phyloP scores from a whole-genome alignment of 2,797 vertebrate species.

The Anabacerthia variegaticeps region DNA sequence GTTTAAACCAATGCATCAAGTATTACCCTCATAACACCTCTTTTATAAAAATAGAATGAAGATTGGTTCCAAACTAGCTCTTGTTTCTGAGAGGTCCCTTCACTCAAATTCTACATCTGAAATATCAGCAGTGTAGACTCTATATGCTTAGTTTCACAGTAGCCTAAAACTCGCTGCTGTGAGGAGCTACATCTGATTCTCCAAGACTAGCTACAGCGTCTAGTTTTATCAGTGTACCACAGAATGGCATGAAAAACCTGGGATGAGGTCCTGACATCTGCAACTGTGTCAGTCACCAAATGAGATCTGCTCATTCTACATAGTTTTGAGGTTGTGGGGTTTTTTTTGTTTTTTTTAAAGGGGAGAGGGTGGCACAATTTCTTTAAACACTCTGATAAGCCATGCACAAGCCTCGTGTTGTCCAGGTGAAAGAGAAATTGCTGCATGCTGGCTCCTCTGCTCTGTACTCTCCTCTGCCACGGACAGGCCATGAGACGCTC shows the following conservation, averaged over 20 bases:
- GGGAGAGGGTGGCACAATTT: rapidly evolving
- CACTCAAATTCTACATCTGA: background rate
- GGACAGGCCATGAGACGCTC: background rate
- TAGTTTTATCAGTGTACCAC: rapidly evolving
- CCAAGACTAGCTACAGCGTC: background rate
- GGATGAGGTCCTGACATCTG: background rate
- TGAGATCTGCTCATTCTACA: background rate
- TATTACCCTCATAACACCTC: background rate
- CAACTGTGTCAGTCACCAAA: background rate
- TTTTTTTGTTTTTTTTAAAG: background rate
- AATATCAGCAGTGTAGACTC: background rate
- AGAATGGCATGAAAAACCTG: background rate
- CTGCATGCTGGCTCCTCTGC: background rate
- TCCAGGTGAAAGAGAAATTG: background rate
- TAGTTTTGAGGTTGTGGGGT: background rate
- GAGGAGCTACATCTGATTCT: background rate
- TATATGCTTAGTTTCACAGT: background rate
- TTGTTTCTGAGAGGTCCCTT: background rate
- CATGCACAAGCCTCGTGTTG: background rate
- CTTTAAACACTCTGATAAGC: background rate
- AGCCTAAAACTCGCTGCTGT: background rate
- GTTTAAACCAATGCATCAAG: background rate
- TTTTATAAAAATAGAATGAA: background rate
- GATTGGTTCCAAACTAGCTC: background rate
- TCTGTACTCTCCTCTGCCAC: background rate